Base-by-base conservation (phyloP, 2,888 invertebrate genomes). In the Drosophila birchii region DNA sequence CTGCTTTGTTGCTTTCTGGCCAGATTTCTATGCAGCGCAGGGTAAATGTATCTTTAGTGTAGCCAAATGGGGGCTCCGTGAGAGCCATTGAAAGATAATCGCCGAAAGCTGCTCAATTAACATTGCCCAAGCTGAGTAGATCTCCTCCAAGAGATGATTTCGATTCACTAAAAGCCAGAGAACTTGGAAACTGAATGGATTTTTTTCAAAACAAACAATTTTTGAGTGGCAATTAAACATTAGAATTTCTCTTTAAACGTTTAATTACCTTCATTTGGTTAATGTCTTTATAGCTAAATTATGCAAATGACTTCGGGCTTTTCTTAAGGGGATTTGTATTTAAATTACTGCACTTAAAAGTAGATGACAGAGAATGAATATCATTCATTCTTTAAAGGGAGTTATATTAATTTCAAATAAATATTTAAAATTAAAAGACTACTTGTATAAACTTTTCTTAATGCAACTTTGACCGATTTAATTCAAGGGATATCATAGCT, bases 51-150 rank as follows among this genome's bases (percentile, higher is more conserved):
- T 47, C 26, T 26, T n/a, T 57, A 47, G 29, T 53, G 51, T 49
- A 56, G 56, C 41, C 47, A 58, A 79, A 53, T 51, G 66, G 47
- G 62, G 51, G 18, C 51, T 76, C 71, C 66, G 81, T 67, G 83
- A 70, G 60, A 71, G 64, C 49, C 39, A 54, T 67, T 38, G 41
- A 58, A 60, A 64, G 67, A 76, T 79, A 70, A 70, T 70, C 73
- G 58, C 73, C 54, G 57, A 73, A 64, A 73, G 75, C 58, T 44
- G 49, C 54, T 49, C 57, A 73, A 66, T 66, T 75, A 73, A 66
- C 41, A 54, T 57, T 56, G 56, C 55, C 32, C 26, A 26, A 34
- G 20, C 36, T 23, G 16, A 23, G 70, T 26, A 53, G 54, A 73
- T 73, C 44, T 23, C 23, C 44, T 23, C 23, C 45, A 39, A 29